These are phyloP conservation scores for Lutjanus erythropterus DNA, from an alignment of 2,113 vertebrate genomes.

Conservation along the genomic window DNA sequence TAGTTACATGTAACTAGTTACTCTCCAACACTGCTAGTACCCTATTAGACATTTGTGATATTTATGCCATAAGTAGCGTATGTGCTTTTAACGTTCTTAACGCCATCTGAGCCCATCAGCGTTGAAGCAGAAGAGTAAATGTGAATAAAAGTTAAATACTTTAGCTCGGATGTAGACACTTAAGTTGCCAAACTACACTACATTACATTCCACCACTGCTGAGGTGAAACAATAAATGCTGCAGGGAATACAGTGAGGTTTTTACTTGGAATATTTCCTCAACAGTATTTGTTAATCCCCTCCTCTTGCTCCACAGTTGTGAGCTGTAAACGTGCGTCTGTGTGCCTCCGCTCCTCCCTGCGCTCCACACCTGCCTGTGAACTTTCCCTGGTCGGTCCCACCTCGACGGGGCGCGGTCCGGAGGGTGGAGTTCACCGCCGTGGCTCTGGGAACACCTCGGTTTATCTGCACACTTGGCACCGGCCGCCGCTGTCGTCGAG, in stretches of 20 bases:
- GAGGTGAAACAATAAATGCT: not conserved
- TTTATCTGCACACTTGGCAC: not conserved
- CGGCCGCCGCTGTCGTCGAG: not conserved
- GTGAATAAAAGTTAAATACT: too few relatives aligned
- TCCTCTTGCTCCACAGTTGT: not conserved
- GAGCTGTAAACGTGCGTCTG: not conserved
- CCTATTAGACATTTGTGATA: too few relatives aligned
- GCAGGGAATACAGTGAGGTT: too few relatives aligned
- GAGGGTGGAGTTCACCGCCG: constrained; percentile 57
- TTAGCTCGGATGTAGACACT: not conserved
- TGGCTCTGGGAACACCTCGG: constrained; percentile 8
- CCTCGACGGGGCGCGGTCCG: constrained; percentile 61
- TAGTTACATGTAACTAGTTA: too few relatives aligned
- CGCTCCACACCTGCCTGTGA: constrained; percentile 32
- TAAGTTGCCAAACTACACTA: not conserved
- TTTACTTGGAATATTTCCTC: not conserved
- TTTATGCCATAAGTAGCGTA: too few relatives aligned
- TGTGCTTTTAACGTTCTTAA: too few relatives aligned
- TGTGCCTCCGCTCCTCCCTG: constrained; percentile 1
- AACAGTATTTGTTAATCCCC: too few relatives aligned
- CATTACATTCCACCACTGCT: not conserved
- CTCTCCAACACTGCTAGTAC: too few relatives aligned
- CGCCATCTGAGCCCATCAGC: too few relatives aligned
- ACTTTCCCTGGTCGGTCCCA: not conserved
- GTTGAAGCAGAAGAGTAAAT: not conserved